Conservation (phyloP, 2,888 invertebrate genomes). For the Smittia sp. region DNA sequence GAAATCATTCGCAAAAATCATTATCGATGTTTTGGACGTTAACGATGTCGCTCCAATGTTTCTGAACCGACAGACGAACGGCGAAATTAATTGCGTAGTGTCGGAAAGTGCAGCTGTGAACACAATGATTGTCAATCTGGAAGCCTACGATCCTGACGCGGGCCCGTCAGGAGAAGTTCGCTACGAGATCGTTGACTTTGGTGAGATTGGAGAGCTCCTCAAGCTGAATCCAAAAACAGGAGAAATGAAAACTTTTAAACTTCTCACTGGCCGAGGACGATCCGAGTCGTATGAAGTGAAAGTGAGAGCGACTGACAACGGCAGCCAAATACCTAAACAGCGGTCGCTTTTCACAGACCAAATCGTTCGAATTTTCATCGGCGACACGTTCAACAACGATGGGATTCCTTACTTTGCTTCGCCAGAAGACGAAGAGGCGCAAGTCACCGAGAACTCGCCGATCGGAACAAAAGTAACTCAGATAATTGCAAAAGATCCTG, state of each 20-base stretch:
- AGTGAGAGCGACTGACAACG: constrained; percentile 69
- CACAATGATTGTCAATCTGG: constrained; percentile 64
- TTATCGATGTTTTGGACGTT: constrained; percentile 70
- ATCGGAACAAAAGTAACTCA: constrained; percentile 72
- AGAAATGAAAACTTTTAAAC: constrained; percentile 62
- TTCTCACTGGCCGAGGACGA: constrained; percentile 72
- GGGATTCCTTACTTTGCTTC: constrained; percentile 73
- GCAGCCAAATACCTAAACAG: constrained; percentile 56
- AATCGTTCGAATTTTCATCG: constrained; percentile 65
- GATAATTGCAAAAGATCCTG: constrained; percentile 74
- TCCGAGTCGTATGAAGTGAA: constrained; percentile 69
- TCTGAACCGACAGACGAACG: constrained; percentile 54
- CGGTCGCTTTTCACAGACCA: constrained; percentile 61
- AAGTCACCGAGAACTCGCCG: constrained; percentile 71
- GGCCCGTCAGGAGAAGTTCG: constrained; percentile 68
- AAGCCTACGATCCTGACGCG: constrained; percentile 75
- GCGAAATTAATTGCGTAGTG: constrained; percentile 63
- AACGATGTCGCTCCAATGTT: constrained; percentile 76
- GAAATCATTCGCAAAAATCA: constrained; percentile 62
- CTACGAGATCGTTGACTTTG: constrained; percentile 71
- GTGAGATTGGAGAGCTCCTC: constrained; percentile 70
- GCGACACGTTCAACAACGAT: constrained; percentile 77
- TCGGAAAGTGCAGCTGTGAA: constrained; percentile 71
- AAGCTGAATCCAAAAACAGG: constrained; percentile 65
- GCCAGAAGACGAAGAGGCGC: constrained; percentile 69